Evolutionary conservation across 2,113 vertebrate species (phyloP), one percentile per base, ranked within the genome.

Genomic region (Ophthalmolycus amberensis): DNA sequence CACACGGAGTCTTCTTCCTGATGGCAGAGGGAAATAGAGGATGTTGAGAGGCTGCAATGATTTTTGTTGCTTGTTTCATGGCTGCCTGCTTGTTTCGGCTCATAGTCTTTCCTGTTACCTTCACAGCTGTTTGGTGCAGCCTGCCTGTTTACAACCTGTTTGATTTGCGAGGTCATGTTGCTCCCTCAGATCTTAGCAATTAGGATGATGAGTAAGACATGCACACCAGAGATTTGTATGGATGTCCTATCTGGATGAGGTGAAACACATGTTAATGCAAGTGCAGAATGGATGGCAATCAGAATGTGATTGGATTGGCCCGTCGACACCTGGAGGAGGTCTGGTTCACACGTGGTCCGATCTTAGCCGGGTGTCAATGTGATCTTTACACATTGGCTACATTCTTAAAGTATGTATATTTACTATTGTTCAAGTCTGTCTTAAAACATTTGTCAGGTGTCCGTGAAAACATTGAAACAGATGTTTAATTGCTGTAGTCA

Each of bases 61-160:
- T 74, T 74, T 63, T 6, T n/a, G 42, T 50, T 27, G 44, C 14
- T 75, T 52, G 42, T 52, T 75, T 52, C 32, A 25, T 52, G 44
- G 63, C 15, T 50, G 32, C 32, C 1, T 38, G 44, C 44, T 20
- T 8, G 16, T 38, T 20, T 44, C 25, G 42, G 37, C 10, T 44
- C 25, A 29, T 29, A 7, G 15, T 32, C 32, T 34, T 62, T 20
- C 22, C 10, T 56, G 9, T 56, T 27, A n/a, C 54, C n/a, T 25
- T 6, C n/a, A 6, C 25, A 37, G 60, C 32, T 62, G 18, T 44
- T 60, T 52, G 54, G 48, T 46, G 44, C 44, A 50, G 16, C 18
- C 25, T 25, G 54, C 54, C 37, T 50, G 52, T 60, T 80, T 58
- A 50, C 42, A 67, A 18, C 32, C 63, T 4, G 25, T 25, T 52